Conservation (phyloP, 2,888 invertebrate species). For the Ormyrus nitidulus region DNA sequence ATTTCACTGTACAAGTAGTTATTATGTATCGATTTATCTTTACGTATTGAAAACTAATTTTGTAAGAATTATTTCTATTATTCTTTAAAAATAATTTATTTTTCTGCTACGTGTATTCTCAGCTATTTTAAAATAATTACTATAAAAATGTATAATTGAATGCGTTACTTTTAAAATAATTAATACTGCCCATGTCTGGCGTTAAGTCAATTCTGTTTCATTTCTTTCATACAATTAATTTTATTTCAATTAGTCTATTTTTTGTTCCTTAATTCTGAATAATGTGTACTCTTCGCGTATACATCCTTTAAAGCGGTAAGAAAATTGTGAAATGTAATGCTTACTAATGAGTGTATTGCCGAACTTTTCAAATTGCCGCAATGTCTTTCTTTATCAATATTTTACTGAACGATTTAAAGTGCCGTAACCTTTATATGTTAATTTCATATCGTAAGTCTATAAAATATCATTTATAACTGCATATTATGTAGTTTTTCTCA, state of each 20-base stretch:
- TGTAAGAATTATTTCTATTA: too few species aligned
- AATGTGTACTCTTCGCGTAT: not conserved
- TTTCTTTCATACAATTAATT: slow-evolving; percentile 1
- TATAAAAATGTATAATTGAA: not conserved
- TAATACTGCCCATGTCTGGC: not conserved
- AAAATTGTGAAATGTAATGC: not conserved
- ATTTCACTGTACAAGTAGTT: too few species aligned
- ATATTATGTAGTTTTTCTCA: too few species aligned
- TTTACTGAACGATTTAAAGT: not conserved
- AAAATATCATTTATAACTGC: too few species aligned
- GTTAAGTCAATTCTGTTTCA: slow-evolving; percentile 1
- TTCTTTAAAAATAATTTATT: too few species aligned
- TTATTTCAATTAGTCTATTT: slow-evolving; percentile 26
- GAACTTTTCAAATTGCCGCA: slow-evolving; percentile 23
- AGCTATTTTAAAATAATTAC: too few species aligned
- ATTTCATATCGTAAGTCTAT: too few species aligned
- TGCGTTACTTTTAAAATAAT: slow-evolving; percentile 8
- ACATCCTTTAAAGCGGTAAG: not conserved
- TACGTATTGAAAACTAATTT: too few species aligned
- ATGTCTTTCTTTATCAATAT: slow-evolving; percentile 27
- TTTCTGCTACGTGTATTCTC: too few species aligned
- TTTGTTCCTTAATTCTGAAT: slow-evolving; percentile 13
- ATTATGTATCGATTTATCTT: too few species aligned
- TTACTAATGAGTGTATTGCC: not conserved
- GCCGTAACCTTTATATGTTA: slow-evolving; percentile 4